phyloP scores from a whole-genome alignment of 2,888 invertebrate species.

The Melanostoma mellinum region DNA sequence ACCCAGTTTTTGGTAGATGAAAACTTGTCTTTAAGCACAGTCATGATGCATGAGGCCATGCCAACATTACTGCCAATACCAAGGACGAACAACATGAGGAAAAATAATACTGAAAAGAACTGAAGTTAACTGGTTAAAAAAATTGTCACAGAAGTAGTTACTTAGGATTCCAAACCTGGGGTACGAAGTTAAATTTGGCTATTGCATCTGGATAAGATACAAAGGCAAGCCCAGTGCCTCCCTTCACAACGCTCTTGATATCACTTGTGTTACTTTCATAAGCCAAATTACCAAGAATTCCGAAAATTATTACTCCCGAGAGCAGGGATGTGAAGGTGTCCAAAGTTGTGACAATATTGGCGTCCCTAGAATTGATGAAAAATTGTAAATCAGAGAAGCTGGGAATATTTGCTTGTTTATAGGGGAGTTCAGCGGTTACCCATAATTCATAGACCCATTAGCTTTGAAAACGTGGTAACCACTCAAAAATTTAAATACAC shows the following conservation, averaged over 20 bases:
- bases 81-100: conserved; percentile 84
- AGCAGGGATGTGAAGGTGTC: conserved; percentile 92
- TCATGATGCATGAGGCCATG: conserved; percentile 82
- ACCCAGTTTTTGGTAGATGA: conserved; percentile 82
- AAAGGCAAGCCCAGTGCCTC: conserved; percentile 91
- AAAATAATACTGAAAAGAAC: conserved; percentile 84
- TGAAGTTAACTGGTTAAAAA: conserved; percentile 62
- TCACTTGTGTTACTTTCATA: conserved; percentile 85
- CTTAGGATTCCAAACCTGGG: conserved; percentile 80
- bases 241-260: conserved; percentile 86
- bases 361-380: conserved; percentile 84
- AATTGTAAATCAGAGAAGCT: neutral
- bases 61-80: conserved; percentile 83
- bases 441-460: too few relatives aligned
- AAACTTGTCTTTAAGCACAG: conserved; percentile 82
- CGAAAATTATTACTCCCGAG: conserved; percentile 92
- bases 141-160: neutral
- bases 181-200: conserved; percentile 83
- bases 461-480: too few relatives aligned
- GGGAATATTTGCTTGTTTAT: too few relatives aligned
- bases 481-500: neutral
- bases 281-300: conserved; percentile 91
- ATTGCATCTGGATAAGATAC: conserved; percentile 87
- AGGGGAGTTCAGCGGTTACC: too few relatives aligned
- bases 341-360: conserved; percentile 90